phyloP scores from a whole-genome alignment of 2,888 invertebrate species.

The Scaptomyza cyrtandrae region DNA sequence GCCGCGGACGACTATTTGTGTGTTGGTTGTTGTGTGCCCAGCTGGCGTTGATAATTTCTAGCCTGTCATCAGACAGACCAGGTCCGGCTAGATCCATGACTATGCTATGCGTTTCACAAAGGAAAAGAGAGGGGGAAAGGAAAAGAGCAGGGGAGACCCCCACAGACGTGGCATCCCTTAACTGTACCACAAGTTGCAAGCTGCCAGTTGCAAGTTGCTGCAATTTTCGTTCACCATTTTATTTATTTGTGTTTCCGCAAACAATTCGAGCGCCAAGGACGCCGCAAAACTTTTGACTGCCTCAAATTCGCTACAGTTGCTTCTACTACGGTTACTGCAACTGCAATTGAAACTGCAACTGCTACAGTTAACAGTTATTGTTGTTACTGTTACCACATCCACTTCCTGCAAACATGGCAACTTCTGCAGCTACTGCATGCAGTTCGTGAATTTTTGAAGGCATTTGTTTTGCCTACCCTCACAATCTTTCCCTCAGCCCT shows the following conservation, averaged over 20 bases:
- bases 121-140: neutral
- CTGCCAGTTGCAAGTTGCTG: constrained; percentile 26
- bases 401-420: constrained; percentile 66
- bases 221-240: constrained; percentile 58
- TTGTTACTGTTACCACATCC: constrained; percentile 51
- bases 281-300: constrained; percentile 70
- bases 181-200: constrained; percentile 18
- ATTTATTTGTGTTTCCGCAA: constrained; percentile 77
- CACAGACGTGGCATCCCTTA: constrained; percentile 13
- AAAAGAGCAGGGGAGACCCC: constrained; percentile 18
- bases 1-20: constrained; percentile 60
- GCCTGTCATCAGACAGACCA: constrained; percentile 62
- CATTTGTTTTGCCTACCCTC: constrained; percentile 58
- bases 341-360: constrained; percentile 11
- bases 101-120: constrained; percentile 42
- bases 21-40: constrained; percentile 50
- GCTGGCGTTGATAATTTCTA: constrained; percentile 68
- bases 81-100: constrained; percentile 41
- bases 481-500: constrained; percentile 1
- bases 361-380: constrained; percentile 20
- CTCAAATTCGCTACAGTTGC: constrained; percentile 34
- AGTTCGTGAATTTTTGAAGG: constrained; percentile 76
- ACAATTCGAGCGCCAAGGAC: constrained; percentile 64
- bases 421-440: constrained; percentile 54
- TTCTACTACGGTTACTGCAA: constrained; percentile 1